Evolutionary conservation across 2,113 vertebrate species (phyloP), one percentile per base, ranked within the genome.

Genomic region (Formicarius rufipectus): DNA sequence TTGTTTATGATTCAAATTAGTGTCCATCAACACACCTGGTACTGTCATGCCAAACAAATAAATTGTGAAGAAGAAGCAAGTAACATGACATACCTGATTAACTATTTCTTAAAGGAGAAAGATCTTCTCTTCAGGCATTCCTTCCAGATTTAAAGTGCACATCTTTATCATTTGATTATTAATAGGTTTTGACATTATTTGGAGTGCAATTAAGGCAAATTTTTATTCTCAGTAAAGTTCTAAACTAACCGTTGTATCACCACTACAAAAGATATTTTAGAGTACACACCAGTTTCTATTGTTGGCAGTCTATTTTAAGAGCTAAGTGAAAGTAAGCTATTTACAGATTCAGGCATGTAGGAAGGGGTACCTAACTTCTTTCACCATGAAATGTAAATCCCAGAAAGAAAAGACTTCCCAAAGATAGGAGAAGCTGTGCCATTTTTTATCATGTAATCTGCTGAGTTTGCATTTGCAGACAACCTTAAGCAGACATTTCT

Each of bases 1-100:
- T 97, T 94, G 23, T 84, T 95, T 95, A 89, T 80, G 68, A 88
- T 86, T 96, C 67, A 96, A 78, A 96, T 89, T 80, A 95, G 44
- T 74, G 55, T n/a, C 76, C 83, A 83, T 93, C 77, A 89, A 75
- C 53, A 96, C 3, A 76, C 18, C 31, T 42, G 33, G 35, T 22
- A 37, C 42, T 77, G 58, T 83, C 55, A 71, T 16, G 14, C 16
- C 35, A 74, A 90, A 76, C 18, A 81, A 64, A 68, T 86, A 59
- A 28, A 82, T 35, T 55, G 45, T 5, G 4, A 83, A 42, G 74
- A 96, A 67, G 84, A 92, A 73, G 74, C 1, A 5, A 88, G 75
- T 75, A 68, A 49, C 37, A 85, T 15, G 56, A 84, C 45, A 85
- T 8, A 84, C 24, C 22, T 72, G 56, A 69, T 64, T 76, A 91